Conservation (phyloP, 2,113 vertebrate genomes). For the Microcebus lehilahytsara region DNA sequence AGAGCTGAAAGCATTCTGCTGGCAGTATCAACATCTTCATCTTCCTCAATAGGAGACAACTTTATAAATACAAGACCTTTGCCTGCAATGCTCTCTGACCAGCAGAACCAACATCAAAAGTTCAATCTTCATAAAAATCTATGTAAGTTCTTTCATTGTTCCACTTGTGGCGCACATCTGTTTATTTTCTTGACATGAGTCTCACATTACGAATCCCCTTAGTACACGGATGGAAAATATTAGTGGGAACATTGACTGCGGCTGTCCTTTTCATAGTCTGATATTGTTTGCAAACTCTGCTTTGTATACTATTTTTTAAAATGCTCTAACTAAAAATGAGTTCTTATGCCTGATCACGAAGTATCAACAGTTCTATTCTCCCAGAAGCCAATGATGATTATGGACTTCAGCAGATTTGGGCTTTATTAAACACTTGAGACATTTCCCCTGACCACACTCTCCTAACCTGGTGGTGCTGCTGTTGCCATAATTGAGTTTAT, state of each 20-base stretch:
- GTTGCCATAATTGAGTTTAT: not conserved
- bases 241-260: constrained; percentile 65
- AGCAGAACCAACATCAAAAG: constrained; percentile 46
- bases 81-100: not conserved
- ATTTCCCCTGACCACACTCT: not conserved
- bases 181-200: constrained; percentile 64
- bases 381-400: not conserved
- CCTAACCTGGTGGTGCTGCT: not conserved
- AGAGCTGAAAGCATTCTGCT: not conserved
- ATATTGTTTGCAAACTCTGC: constrained; percentile 37
- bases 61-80: not conserved
- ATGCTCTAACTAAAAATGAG: constrained; percentile 33
- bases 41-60: not conserved
- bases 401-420: not conserved
- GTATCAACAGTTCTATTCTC: constrained; percentile 29
- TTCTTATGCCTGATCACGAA: not conserved
- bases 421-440: not conserved
- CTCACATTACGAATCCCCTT: constrained; percentile 62
- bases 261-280: constrained; percentile 59
- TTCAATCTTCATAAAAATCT: constrained; percentile 31
- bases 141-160: not conserved
- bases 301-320: not conserved
- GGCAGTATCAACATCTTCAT: not conserved
- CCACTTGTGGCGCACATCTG: constrained; percentile 56
- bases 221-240: constrained; percentile 46